A percentile compares a stretch with the other conserved stretches of the same genome.
Evolutionary conservation across 1,140 invertebrate species (phyloP).

Genomic region (Listronotus bonariensis): DNA sequence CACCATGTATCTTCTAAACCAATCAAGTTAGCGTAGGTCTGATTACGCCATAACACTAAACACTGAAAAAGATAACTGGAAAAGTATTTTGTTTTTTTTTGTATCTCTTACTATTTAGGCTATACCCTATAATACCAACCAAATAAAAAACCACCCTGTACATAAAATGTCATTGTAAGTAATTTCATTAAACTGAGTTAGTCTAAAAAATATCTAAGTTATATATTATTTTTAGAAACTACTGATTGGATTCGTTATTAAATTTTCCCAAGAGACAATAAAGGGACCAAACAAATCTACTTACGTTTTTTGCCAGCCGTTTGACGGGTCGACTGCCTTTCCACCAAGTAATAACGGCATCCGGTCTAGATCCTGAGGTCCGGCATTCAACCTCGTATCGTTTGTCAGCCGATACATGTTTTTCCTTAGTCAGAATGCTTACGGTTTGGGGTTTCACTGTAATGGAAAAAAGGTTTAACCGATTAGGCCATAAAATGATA

Average conservation of each 20-base stretch:
- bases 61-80: no score
- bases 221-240: conserved; percentile 1
- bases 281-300: conserved; percentile 52
- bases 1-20: no score
- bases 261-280: conserved; percentile 22
- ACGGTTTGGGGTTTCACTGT: conserved; percentile 82
- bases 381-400: conserved; percentile 83
- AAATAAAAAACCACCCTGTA: no score
- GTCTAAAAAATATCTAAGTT: no score
- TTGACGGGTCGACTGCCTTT: conserved; percentile 79
- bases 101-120: no score
- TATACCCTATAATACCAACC: no score
- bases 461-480: conserved; percentile 39
- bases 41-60: no score
- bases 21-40: no score
- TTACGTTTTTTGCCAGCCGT: conserved; percentile 77
- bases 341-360: conserved; percentile 85
- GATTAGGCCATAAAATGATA: background rate
- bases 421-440: conserved; percentile 77
- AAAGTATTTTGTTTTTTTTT: no score
- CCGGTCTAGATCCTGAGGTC: conserved; percentile 78
- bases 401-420: conserved; percentile 77
- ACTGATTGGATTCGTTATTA: conserved; percentile 4
- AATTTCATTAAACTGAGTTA: no score
- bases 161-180: no score